These are phyloP conservation scores for Cataglyphis livida DNA, from an alignment of 2,888 invertebrate species.

Conservation along the genomic window DNA sequence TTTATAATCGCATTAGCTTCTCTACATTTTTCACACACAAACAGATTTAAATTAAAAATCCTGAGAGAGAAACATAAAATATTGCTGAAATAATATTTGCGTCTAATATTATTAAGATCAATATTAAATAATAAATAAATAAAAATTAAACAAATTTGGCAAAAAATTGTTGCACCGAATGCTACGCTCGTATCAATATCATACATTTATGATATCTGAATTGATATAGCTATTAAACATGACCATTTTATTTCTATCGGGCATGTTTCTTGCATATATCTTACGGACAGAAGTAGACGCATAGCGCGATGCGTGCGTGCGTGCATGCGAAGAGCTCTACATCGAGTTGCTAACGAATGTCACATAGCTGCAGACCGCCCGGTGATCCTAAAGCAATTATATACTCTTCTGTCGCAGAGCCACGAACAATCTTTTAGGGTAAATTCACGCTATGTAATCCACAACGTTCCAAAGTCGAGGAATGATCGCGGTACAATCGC, in stretches of 20 bases:
- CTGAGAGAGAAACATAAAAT: not conserved
- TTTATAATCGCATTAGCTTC: not conserved
- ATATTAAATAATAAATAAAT: not conserved
- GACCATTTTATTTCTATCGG: conserved; percentile 1
- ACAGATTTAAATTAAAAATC: not conserved
- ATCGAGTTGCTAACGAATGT: conserved; percentile 71
- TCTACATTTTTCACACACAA: not conserved
- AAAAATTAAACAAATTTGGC: not conserved
- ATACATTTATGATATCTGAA: not conserved
- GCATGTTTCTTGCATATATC: conserved; percentile 8
- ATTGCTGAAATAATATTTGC: not conserved
- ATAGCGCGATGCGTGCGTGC: conserved; percentile 30
- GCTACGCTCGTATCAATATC: not conserved
- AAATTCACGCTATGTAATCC: not conserved
- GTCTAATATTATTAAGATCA: conserved; percentile 10
- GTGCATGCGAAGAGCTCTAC: conserved; percentile 34
- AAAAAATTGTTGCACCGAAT: not conserved
- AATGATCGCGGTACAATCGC: not conserved
- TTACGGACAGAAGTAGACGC: not conserved
- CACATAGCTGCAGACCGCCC: conserved; percentile 65
- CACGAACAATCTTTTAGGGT: conserved; percentile 48
- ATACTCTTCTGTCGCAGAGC: conserved; percentile 59
- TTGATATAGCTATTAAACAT: conserved; percentile 10
- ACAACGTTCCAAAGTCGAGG: not conserved
- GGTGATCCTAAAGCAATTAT: conserved; percentile 68